Percentiles rank a stretch among this genome's conserved stretches.
These are phyloP conservation scores for Berghia stephanieae DNA, from an alignment of 1,140 invertebrate species.

Conservation along the genomic window DNA sequence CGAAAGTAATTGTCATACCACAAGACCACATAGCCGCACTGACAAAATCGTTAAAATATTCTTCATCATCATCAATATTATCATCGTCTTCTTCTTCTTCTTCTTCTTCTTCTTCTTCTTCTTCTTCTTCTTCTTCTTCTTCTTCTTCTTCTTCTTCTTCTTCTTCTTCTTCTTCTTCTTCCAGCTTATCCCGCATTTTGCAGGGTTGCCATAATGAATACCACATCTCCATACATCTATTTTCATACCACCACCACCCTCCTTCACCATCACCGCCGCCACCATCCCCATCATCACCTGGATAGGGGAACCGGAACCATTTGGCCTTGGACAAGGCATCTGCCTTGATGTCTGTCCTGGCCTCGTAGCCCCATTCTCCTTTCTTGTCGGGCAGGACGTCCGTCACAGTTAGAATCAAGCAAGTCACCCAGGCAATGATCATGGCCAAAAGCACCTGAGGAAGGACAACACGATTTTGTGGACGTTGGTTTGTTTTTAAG, in stretches of 20 bases:
- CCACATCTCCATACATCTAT: no score
- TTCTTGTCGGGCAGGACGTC: slow-evolving; percentile 73
- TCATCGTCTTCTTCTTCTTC: no score
- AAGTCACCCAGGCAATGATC: slow-evolving; percentile 81
- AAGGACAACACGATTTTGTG: slow-evolving; percentile 68
- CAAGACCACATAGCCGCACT: no score
- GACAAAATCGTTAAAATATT: background rate
- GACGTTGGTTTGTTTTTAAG: slow-evolving; percentile 78
- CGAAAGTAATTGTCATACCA: no score
- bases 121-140: background rate
- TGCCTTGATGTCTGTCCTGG: slow-evolving; percentile 81
- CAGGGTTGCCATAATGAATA: no score
- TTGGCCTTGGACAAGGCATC: slow-evolving; percentile 78
- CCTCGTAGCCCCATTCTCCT: no score
- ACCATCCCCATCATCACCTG: background rate
- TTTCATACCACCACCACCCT: background rate
- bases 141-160: background rate
- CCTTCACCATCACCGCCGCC: background rate
- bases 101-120: background rate
- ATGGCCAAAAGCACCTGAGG: slow-evolving; percentile 82
- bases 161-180: background rate
- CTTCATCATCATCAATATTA: background rate
- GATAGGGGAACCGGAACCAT: slow-evolving; percentile 88
- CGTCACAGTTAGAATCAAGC: slow-evolving; percentile 77
- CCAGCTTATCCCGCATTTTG: no score